A percentile compares a stretch with the other conserved stretches of the same genome.
These are phyloP conservation scores for Heterodera carotae DNA, from an alignment of 1,140 invertebrate species.

Conservation along the genomic window DNA sequence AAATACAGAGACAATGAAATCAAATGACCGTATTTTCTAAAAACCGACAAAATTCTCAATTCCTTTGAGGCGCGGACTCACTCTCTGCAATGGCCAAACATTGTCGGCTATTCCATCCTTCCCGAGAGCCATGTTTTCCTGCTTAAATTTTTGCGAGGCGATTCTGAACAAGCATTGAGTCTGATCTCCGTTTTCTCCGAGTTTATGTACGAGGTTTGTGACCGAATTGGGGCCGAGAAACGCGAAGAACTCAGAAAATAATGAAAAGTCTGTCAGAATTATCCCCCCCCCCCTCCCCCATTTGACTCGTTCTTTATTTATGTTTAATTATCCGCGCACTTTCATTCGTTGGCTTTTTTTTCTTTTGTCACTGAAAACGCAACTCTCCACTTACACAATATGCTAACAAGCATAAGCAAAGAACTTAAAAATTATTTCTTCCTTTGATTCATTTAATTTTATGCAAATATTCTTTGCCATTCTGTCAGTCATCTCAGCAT, in stretches of 20 bases:
- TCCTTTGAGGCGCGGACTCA: constrained; percentile 42
- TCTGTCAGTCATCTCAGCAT: too few relatives aligned
- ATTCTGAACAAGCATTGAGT: constrained; percentile 8
- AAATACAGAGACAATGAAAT: too few relatives aligned
- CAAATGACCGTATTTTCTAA: too few relatives aligned
- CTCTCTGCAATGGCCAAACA: constrained; percentile 33
- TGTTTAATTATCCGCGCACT: neutral
- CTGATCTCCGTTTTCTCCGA: constrained; percentile 45
- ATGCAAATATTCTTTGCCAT: too few relatives aligned
- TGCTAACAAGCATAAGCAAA: too few relatives aligned
- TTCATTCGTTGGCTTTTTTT: neutral
- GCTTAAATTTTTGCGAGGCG: constrained; percentile 27
- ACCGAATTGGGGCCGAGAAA: constrained; percentile 35
- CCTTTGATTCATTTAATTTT: too few relatives aligned
- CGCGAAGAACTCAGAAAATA: neutral
- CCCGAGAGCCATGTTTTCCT: constrained; percentile 38
- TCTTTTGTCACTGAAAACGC: too few relatives aligned
- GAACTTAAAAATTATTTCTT: too few relatives aligned
- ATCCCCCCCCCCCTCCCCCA: too few relatives aligned
- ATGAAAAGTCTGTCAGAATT: neutral
- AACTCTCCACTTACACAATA: too few relatives aligned
- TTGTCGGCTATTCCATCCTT: constrained; percentile 36
- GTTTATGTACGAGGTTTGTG: constrained; percentile 52
- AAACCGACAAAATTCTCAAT: too few relatives aligned
- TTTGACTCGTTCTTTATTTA: neutral